phyloP scores from a whole-genome alignment of 2,888 invertebrate genomes.

The Erpobdella octoculata region DNA sequence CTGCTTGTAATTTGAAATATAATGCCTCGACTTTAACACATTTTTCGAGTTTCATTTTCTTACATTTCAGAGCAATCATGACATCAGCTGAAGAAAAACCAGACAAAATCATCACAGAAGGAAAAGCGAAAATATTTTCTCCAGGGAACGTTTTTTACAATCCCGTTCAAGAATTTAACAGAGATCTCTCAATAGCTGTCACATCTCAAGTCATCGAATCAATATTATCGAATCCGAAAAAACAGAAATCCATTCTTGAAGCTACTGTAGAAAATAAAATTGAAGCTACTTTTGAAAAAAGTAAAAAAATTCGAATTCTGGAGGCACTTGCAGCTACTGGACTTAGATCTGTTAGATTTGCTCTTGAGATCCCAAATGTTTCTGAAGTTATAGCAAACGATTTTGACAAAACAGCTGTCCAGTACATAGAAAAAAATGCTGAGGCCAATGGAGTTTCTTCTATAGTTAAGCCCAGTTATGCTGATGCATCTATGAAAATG shows the following conservation, averaged over 20 bases:
- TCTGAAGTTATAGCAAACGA: conserved; percentile 77
- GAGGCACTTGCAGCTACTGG: conserved; percentile 95
- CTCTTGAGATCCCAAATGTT: conserved; percentile 79
- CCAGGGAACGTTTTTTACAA: conserved; percentile 81
- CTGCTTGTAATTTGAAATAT: too few species aligned
- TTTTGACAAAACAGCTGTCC: conserved; percentile 71
- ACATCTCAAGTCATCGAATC: conserved; percentile 42
- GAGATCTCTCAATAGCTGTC: conserved; percentile 66
- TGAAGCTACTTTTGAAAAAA: conserved; percentile 23
- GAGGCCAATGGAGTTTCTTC: conserved; percentile 66
- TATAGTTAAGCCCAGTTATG: conserved; percentile 64
- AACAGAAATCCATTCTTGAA: conserved; percentile 9
- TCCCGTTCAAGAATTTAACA: conserved; percentile 84
- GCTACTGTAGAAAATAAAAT: background rate
- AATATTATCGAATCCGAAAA: conserved; percentile 28
- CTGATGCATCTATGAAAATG: conserved; percentile 66
- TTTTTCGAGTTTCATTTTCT: background rate
- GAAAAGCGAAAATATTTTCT: conserved; percentile 68
- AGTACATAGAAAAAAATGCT: conserved; percentile 75
- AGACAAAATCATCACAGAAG: conserved; percentile 57
- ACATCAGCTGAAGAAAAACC: background rate
- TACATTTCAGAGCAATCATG: background rate
- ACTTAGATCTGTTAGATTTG: conserved; percentile 86
- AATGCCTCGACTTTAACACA: background rate
- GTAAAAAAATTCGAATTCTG: conserved; percentile 59